These are phyloP conservation scores for Leptopilina clavipes DNA, from an alignment of 1,140 invertebrate species.

Conservation along the genomic window DNA sequence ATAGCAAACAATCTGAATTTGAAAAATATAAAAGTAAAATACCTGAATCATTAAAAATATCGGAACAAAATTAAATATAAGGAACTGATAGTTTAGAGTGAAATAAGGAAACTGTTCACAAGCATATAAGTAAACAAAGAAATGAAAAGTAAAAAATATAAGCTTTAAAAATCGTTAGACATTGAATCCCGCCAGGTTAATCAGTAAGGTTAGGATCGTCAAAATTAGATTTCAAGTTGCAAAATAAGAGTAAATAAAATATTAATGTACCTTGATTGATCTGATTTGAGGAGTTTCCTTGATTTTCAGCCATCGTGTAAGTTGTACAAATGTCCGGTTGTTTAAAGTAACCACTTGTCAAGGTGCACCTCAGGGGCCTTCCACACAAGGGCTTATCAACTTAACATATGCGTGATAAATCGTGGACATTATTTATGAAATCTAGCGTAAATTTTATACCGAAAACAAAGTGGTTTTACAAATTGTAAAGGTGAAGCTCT, in stretches of 20 bases:
- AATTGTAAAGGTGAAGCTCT: background rate
- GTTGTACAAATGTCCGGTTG: conserved; percentile 37
- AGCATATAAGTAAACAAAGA: conserved; percentile 11
- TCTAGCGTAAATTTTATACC: background rate
- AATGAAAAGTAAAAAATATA: background rate
- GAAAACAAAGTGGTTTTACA: background rate
- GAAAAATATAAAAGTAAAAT: background rate
- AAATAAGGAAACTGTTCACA: background rate
- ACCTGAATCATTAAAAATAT: background rate
- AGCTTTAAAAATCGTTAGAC: background rate
- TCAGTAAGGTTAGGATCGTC: conserved; percentile 33
- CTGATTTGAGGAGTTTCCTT: conserved; percentile 70
- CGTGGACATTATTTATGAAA: conserved; percentile 60
- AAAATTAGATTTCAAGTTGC: background rate
- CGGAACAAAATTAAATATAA: background rate
- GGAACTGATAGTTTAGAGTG: background rate
- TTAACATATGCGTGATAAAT: conserved; percentile 54
- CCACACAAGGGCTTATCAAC: conserved; percentile 60
- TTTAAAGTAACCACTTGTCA: conserved; percentile 50
- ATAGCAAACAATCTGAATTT: no score
- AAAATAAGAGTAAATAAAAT: background rate
- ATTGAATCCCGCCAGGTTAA: background rate
- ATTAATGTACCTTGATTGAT: conserved; percentile 63
- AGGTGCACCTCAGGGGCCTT: conserved; percentile 67
- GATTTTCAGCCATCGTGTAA: conserved; percentile 71